Evolutionary conservation across 64 coral and sea anemone genomes (phyloP), one percentile per base, ranked within the genome.

Genomic region (Porites australiensis): DNA sequence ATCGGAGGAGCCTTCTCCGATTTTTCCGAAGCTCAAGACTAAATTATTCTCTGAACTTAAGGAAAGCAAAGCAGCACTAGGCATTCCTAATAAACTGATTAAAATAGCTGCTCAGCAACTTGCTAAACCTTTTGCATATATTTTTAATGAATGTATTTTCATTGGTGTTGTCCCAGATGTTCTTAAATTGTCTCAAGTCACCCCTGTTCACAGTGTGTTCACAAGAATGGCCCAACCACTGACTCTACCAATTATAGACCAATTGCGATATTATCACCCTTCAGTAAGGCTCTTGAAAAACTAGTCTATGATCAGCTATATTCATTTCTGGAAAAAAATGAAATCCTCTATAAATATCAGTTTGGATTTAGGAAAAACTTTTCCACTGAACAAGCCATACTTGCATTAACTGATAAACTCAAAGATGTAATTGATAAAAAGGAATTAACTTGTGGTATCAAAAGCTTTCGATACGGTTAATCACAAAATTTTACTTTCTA

Each of bases 391-490:
- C 49, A 70, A 71, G 13, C 83, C 15, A 87, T 87, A 47, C 15
- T 71, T 3, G 64, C 67, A 50, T 37, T 50, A 20, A 87, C 64
- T 76, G 16, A 76, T 37, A 76, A 50, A 76, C 37, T 76, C 18
- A 46, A 76, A 76, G 58, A 60, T 7, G 58, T 13, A 60, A 60
- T 60, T 60, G 58, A 60, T 13, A 60, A 60, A 60, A 60, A 7
- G 58, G 58, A 60, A 60, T 7, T 60, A 5, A 60, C 58, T 60
- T 60, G 58, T 60, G 58, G 58, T 60, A 60, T 60, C 18, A 20
- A 86, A 86, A 51, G 82, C 82, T 19, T 86, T 86, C 3, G 82
- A 86, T 46, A 67, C 82, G 5, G 82, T 79, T 79, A 79, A 79
- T n/a, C 65, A 86, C 46, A 46, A 70, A 12, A 86, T 86, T 57